Conservation (phyloP, 2,888 invertebrate genomes). For the Drosophila mayaguana region DNA sequence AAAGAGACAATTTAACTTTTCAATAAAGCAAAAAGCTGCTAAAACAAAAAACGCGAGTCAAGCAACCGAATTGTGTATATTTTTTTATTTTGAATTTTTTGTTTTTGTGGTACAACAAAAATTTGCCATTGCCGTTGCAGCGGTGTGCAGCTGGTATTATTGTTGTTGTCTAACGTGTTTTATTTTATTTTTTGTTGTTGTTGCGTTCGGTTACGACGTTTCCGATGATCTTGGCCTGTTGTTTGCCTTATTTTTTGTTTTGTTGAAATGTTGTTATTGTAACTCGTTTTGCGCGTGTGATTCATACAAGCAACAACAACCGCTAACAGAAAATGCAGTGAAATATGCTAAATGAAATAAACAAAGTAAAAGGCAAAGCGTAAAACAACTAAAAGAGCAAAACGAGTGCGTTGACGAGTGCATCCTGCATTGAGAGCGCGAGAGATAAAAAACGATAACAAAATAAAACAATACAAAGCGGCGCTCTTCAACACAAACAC, state of each 20-base stretch:
- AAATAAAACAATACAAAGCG: conserved; percentile 44
- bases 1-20: conserved; percentile 42
- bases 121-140: conserved; percentile 43
- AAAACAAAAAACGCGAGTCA: conserved; percentile 35
- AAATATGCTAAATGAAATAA: conserved; percentile 65
- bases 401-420: conserved; percentile 42
- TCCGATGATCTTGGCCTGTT: conserved; percentile 72
- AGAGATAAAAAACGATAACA: conserved; percentile 44
- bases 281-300: conserved; percentile 74
- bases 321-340: conserved; percentile 45
- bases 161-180: conserved; percentile 62
- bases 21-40: conserved; percentile 36
- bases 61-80: conserved; percentile 30
- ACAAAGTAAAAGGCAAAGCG: conserved; percentile 32
- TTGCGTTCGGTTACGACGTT: conserved; percentile 53
- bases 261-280: conserved; percentile 50
- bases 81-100: conserved; percentile 11
- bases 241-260: conserved; percentile 44
- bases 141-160: conserved; percentile 51
- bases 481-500: conserved; percentile 24
- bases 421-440: conserved; percentile 52
- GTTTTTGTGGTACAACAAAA: conserved; percentile 19
- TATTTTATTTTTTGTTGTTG: conserved; percentile 21
- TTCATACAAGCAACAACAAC: conserved; percentile 56
- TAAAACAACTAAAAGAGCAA: conserved; percentile 27